Evolutionary conservation across 1,140 invertebrate genomes (phyloP), one percentile per base, ranked within the genome.

Genomic region (Cyclina sinensis): DNA sequence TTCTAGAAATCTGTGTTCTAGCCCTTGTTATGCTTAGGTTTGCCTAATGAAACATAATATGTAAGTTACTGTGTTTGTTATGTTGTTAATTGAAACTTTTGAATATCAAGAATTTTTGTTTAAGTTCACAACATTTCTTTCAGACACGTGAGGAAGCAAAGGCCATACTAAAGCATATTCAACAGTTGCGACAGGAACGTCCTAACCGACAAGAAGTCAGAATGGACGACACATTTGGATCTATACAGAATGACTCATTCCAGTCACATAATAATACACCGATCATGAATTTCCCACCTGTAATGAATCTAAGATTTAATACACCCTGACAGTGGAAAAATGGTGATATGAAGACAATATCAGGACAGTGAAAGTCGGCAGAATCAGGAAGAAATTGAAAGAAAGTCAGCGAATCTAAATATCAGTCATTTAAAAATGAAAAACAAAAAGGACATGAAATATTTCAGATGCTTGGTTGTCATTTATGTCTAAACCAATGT

Each of bases 91-190:
- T n/a, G n/a, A n/a, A n/a, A n/a, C n/a, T n/a, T n/a, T n/a, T n/a
- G n/a, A n/a, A n/a, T n/a, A n/a, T n/a, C n/a, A n/a, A n/a, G n/a
- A n/a, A n/a, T n/a, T n/a, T n/a, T n/a, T n/a, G 7, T 18, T 48
- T 48, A 48, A 48, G 18, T 48, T 18, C 18, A 11, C 18, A 11
- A 30, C 24, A 37, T 16, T 12, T 4, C 62, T 59, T 89, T 88
- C 94, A 98, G 97, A 98, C 98, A 0, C 98, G 98, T 95, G 98
- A 99, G 95, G 98, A 98, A 94, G 98, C 98, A 0, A 99, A 99
- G 95, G 97, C 97, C 0, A 96, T 99, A 79, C 94, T 99, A 0
- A 97, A 97, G 95, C 97, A 97, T 0, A 99, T 99, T 48, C 93
- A 94, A 80, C 91, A 92, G 24, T 54, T 92, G 27, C 90, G 94